Evolutionary conservation across 2,113 vertebrate genomes (phyloP), one percentile per base, ranked within the genome.

Genomic region (Mola mola): DNA sequence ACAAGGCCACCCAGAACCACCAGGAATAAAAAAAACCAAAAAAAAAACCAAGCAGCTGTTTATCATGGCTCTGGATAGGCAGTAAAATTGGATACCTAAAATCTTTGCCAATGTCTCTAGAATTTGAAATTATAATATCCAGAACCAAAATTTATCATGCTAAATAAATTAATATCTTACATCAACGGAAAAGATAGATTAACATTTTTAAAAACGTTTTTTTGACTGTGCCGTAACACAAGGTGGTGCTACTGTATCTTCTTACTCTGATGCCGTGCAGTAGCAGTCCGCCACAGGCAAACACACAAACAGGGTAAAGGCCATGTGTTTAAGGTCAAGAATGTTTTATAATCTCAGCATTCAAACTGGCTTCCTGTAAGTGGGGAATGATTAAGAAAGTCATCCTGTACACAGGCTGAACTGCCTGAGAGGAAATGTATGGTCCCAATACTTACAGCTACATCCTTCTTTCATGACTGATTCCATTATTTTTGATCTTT

Each of bases 171-270:
- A n/a, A n/a, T n/a, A n/a, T n/a, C n/a, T n/a, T n/a, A n/a, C n/a
- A n/a, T n/a, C n/a, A n/a, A n/a, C n/a, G n/a, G n/a, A n/a, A n/a
- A n/a, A n/a, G n/a, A n/a, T n/a, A n/a, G n/a, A n/a, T 5, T n/a
- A 4, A 0, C 25, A 1, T 19, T 65, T 17, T 53, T 63, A 46
- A 13, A 46, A 40, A 42, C 59, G 60, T 77, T 75, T 84, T 64
- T 84, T 52, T 77, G 68, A 44, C 76, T 57, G 22, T 74, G 48
- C 44, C 66, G 77, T 50, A 77, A 87, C 89, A 89, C 87, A 85
- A 89, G 88, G 88, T 83, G 88, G 84, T 75, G 84, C 85, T 86
- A 79, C 84, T 78, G 89, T 56, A 83, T 90, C 81, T 87, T 24
- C 28, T 40, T 71, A 63, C 11, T 41, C 52, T 48, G 50, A 50